Percentiles rank a stretch among this genome's conserved stretches.
These are phyloP conservation scores for Cyclopterus lumpus DNA, from an alignment of 2,797 vertebrate species.

Conservation along the genomic window DNA sequence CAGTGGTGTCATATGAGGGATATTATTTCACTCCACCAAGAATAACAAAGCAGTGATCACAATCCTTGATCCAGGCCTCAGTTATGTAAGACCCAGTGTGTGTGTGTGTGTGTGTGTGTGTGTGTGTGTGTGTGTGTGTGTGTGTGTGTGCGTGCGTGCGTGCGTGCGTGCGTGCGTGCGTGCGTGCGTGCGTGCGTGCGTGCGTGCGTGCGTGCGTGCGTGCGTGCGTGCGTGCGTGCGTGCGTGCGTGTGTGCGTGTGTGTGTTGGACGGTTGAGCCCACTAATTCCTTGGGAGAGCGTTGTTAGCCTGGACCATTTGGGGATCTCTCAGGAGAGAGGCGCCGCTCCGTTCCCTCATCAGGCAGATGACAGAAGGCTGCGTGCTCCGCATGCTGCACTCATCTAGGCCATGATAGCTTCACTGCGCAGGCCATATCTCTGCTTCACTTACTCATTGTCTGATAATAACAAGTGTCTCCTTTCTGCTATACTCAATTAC, in stretches of 20 bases:
- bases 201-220: no score
- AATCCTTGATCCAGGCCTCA: slow-evolving; percentile 56
- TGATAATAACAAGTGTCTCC: slow-evolving; percentile 78
- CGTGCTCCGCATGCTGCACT: slow-evolving; percentile 72
- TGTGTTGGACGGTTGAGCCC: slow-evolving; percentile 44
- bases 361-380: slow-evolving; percentile 69
- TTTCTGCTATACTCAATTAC: slow-evolving; percentile 77
- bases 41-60: slow-evolving; percentile 59
- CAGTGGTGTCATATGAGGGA: slow-evolving; percentile 13
- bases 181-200: background rate
- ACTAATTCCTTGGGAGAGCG: slow-evolving; percentile 72
- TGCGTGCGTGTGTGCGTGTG: slow-evolving; percentile 5
- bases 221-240: background rate
- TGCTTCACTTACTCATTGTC: slow-evolving; percentile 77
- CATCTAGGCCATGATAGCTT: slow-evolving; percentile 59
- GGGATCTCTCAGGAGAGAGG: slow-evolving; percentile 67
- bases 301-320: slow-evolving; percentile 74
- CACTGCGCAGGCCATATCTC: slow-evolving; percentile 69
- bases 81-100: slow-evolving; percentile 57
- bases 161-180: background rate
- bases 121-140: background rate
- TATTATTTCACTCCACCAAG: slow-evolving; percentile 26
- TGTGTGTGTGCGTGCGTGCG: background rate
- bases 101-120: background rate
- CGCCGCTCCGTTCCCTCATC: slow-evolving; percentile 69